These are phyloP conservation scores for Chrysopilus asiliformis DNA, from an alignment of 2,888 invertebrate genomes.

Conservation along the genomic window DNA sequence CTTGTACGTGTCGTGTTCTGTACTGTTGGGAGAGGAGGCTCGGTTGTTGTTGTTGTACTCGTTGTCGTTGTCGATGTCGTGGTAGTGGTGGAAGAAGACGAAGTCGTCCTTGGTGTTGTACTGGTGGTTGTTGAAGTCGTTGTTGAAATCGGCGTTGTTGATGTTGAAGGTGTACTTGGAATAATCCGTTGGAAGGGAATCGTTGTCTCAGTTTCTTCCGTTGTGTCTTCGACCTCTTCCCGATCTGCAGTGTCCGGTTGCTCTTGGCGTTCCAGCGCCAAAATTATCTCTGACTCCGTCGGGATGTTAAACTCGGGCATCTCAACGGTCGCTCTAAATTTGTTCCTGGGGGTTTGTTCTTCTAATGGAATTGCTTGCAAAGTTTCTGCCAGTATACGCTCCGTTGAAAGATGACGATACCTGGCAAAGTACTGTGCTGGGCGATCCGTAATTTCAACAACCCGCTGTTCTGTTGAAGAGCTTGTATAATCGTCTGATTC, in stretches of 20 bases:
- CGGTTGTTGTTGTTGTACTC: conserved; percentile 21
- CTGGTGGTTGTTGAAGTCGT: conserved; percentile 1
- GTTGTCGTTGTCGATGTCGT: conserved; percentile 18
- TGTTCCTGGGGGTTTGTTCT: neutral
- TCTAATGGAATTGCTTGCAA: conserved; percentile 16
- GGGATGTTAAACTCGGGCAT: conserved; percentile 17
- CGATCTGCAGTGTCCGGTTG: too few species aligned
- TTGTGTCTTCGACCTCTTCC: conserved; percentile 14
- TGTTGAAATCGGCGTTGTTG: conserved; percentile 18
- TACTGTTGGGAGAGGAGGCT: conserved; percentile 18
- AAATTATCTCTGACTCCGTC: conserved; percentile 23
- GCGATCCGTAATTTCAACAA: conserved; percentile 24
- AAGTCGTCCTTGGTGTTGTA: conserved; percentile 9
- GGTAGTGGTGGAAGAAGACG: conserved; percentile 13
- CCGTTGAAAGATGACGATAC: conserved; percentile 26
- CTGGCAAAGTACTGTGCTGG: conserved; percentile 28
- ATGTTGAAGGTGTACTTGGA: conserved; percentile 22
- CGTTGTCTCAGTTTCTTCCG: too few species aligned
- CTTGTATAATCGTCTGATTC: neutral
- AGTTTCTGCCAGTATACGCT: conserved; percentile 26
- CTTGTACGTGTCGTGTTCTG: conserved; percentile 15
- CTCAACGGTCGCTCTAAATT: conserved; percentile 16
- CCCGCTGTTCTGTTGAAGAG: conserved; percentile 15
- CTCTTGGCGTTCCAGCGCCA: conserved; percentile 18
- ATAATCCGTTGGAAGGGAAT: too few species aligned